These are phyloP conservation scores for Peucedramus taeniatus DNA, from an alignment of 2,113 vertebrate species.

Conservation along the genomic window DNA sequence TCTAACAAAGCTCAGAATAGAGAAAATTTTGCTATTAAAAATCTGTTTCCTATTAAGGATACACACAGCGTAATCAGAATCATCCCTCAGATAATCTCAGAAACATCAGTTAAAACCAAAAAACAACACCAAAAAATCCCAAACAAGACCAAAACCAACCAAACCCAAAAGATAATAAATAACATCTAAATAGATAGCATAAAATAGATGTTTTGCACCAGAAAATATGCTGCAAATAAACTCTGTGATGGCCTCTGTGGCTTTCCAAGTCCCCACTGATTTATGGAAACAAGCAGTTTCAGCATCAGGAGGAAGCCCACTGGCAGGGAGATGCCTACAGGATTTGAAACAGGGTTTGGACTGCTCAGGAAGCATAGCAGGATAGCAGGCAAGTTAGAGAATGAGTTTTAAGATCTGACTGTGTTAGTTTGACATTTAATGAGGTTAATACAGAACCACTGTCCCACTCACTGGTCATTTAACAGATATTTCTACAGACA, in stretches of 20 bases:
- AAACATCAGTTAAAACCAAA: neutral
- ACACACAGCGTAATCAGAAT: neutral
- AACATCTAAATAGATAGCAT: neutral
- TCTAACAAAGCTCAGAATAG: neutral
- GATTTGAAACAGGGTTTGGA: neutral
- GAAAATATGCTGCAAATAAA: neutral
- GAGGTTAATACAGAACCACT: neutral
- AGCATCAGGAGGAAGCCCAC: neutral
- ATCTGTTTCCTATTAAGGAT: neutral
- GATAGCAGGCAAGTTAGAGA: neutral
- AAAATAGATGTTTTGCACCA: neutral
- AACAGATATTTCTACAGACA: neutral
- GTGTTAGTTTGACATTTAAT: neutral
- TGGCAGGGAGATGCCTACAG: neutral
- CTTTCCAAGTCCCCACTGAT: neutral
- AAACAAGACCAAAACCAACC: neutral
- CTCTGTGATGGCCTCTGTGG: neutral
- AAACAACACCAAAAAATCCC: fast-evolving
- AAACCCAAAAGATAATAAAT: neutral
- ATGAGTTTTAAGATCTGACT: neutral
- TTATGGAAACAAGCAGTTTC: neutral
- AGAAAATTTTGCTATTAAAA: neutral
- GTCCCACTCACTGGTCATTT: neutral
- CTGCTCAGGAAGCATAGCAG: neutral
- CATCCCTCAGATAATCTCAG: neutral